Base-by-base conservation (phyloP, 2,113 vertebrate species). In the Mustela lutreola region DNA sequence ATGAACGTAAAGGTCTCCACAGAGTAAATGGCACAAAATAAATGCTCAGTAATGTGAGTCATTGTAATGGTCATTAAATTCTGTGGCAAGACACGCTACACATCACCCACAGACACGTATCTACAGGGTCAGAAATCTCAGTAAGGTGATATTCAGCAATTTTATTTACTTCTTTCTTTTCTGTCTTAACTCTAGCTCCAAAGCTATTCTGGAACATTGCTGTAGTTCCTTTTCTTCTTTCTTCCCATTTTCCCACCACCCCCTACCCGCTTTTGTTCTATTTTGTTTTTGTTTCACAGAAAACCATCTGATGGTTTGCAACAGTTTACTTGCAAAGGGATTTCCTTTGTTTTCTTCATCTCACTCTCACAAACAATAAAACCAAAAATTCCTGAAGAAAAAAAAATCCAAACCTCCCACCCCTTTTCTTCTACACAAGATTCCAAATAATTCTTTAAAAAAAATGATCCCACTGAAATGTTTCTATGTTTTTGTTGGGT, bases 311-410 rank as follows among this genome's bases (percentile, higher is more conserved):
- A 95, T 7, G n/a, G 63, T 97, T 95, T 95, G n/a, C 70, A 92
- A 82, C 86, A 86, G 45, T 95, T 97, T 96, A 93, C 91, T 97
- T 95, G 70, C 83, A 94, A 88, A 96, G 84, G 24, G 84, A 91
- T 98, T 89, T 90, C 63, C 63, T 91, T 97, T 71, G 91, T 94
- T 89, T 94, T 89, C 50, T 24, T 85, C 80, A 4, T 84, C 28
- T 90, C 36, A 28, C 19, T 73, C 65, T 89, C 86, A 92, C 39
- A 86, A 94, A 95, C 24, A 93, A 28, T 91, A 78, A 97, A 79
- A 87, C 75, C 19, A 96, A 82, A 60, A 48, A 73, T 33, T 94
- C 67, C 82, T 19, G 42, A 63, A 94, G 78, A 82, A 89, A 92
- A 96, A 96, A 42, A 0, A 2, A 15, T 26, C 7, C 1, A 87